These are phyloP conservation scores for Origma solitaria DNA, from an alignment of 2,113 vertebrate species.

Conservation along the genomic window DNA sequence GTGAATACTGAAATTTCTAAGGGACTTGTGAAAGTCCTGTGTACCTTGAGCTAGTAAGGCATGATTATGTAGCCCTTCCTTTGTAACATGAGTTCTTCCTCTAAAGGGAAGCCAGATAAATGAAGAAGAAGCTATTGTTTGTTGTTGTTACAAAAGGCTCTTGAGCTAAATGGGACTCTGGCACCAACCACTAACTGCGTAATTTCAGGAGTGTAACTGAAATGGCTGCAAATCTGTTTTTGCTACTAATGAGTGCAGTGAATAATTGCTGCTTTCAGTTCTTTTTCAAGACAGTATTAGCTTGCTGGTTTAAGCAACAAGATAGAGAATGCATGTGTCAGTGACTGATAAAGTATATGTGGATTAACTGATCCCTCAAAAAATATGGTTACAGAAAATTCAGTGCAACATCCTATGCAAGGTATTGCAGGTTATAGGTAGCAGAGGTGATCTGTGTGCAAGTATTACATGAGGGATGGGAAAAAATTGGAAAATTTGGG, in stretches of 20 bases:
- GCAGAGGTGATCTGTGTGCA: not conserved
- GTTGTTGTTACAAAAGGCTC: not conserved
- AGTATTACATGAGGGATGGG: not conserved
- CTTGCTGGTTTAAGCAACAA: not conserved
- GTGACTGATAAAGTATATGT: not conserved
- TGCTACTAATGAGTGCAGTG: not conserved
- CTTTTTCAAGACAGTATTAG: not conserved
- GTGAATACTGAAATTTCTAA: not conserved
- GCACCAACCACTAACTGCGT: not conserved
- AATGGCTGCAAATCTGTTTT: not conserved
- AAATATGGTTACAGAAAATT: not conserved
- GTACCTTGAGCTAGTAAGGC: not conserved
- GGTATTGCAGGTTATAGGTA: not conserved
- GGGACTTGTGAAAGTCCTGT: not conserved
- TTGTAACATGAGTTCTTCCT: slow-evolving; percentile 24
- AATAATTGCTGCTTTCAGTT: not conserved
- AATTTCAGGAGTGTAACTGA: not conserved
- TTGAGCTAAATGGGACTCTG: slow-evolving; percentile 10
- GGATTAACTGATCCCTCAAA: not conserved
- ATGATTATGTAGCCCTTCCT: not conserved
- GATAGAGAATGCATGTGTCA: not conserved
- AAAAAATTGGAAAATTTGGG: not conserved
- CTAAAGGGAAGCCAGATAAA: not conserved
- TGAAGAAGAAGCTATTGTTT: slow-evolving; percentile 27
- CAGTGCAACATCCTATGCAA: accelerated